Evolutionary conservation across 2,888 invertebrate genomes (phyloP), one percentile per base, ranked within the genome.

Genomic region (Cryptophagus acutangulus): DNA sequence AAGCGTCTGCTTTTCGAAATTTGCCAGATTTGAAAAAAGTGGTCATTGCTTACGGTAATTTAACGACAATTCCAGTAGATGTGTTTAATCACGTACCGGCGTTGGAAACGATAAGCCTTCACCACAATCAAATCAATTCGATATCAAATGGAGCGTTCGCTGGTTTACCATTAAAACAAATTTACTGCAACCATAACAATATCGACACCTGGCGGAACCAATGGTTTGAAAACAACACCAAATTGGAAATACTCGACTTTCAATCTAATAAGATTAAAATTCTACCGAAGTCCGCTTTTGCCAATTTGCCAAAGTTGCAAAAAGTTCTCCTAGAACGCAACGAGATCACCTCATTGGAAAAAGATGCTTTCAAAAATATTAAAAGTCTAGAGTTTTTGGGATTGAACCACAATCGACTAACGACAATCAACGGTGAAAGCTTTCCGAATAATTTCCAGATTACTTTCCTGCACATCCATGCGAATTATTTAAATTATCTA

Each of bases 401-500:
- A 5, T 37, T 61, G 12, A 39, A 47, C n/a, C 40, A 47, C 31
- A 61, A 61, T 37, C 43, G 50, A 29, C 29, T 61, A 16, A 52
- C 40, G 2, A 34, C 40, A 26, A 41, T 61, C 10, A 39, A 47
- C 16, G 40, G 41, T 6, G 38, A 51, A 12, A 45, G 52, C n/a
- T 55, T 59, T 39, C 52, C 58, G 0, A 50, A 45, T 26, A 20
- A 36, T 1, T 15, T 57, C 14, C 35, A 36, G 8, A 49, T 59
- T 3, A 35, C 42, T 12, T 36, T 41, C 3, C 41, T 59, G 8
- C 31, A 34, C 10, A 40, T 61, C 14, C 46, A 45, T 35, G 57
- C 51, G 1, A 61, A 61, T 43, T 48, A 48, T 28, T 40, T 61
- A 5, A 61, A 58, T 43, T 61, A 38, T 35, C 18, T 61, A n/a